A percentile compares a stretch with the other conserved stretches of the same genome.
phyloP scores from a whole-genome alignment of 2,797 vertebrate genomes.

The Sternotherus odoratus region DNA sequence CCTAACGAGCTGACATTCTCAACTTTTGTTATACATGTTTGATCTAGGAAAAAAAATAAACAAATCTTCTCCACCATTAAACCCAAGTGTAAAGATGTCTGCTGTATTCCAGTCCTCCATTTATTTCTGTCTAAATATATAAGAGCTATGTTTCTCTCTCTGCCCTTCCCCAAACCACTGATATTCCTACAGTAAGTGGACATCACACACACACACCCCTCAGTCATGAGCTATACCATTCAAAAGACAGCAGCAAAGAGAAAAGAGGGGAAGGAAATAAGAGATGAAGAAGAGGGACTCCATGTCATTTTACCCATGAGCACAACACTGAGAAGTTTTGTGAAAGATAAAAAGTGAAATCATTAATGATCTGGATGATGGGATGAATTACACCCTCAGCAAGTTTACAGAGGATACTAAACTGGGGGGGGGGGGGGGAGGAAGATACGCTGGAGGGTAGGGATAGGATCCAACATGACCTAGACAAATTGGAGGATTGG shows the following conservation, averaged over 20 bases:
- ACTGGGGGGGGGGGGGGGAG: too few relatives aligned
- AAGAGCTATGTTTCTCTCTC: constrained; percentile 35
- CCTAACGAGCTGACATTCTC: background rate
- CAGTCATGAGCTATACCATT: background rate
- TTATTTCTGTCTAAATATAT: background rate
- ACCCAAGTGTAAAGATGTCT: background rate
- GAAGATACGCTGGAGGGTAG: too few relatives aligned
- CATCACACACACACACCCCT: background rate
- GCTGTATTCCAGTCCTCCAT: background rate
- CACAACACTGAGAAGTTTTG: background rate
- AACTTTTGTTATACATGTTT: background rate
- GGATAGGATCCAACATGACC: too few relatives aligned
- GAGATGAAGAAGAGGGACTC: background rate
- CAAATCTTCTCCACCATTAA: background rate
- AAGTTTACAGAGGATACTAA: too few relatives aligned
- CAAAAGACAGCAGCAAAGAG: background rate
- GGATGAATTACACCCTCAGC: too few relatives aligned
- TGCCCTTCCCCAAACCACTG: constrained; percentile 61
- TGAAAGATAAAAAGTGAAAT: background rate
- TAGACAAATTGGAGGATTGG: too few relatives aligned
- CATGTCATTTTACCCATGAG: background rate
- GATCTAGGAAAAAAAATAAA: background rate
- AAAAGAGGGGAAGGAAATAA: background rate
- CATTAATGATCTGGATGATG: background rate
- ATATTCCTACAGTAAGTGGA: too few relatives aligned